These are phyloP conservation scores for Urocolius indicus DNA, from an alignment of 2,113 vertebrate species.

Conservation along the genomic window DNA sequence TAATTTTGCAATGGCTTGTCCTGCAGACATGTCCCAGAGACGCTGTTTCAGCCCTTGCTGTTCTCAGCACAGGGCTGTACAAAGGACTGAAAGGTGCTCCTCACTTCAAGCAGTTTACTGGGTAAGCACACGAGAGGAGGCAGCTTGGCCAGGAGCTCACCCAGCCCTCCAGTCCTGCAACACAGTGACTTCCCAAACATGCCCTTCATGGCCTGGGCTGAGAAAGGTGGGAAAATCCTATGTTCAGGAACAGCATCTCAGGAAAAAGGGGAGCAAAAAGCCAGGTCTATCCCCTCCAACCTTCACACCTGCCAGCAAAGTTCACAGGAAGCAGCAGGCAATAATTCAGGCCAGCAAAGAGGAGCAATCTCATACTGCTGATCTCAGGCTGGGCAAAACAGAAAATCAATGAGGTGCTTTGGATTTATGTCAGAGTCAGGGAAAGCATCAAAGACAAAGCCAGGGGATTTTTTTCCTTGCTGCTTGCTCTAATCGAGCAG, in stretches of 20 bases:
- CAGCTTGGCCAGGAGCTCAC: background rate
- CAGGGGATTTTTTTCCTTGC: background rate
- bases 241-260: background rate
- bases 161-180: background rate
- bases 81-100: background rate
- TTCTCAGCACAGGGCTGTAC: background rate
- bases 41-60: background rate
- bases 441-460: background rate
- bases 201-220: background rate
- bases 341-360: constrained; percentile 31
- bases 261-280: background rate
- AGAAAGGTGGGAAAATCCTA: background rate
- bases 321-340: background rate
- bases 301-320: background rate
- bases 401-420: constrained; percentile 41
- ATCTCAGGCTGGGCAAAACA: constrained; percentile 15
- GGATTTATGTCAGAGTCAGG: constrained; percentile 28
- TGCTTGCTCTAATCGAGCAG: background rate
- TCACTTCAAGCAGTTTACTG: background rate
- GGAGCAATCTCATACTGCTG: constrained; percentile 13
- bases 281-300: background rate
- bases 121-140: background rate
- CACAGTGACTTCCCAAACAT: background rate
- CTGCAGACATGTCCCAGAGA: background rate
- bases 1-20: background rate